Conservation (phyloP, 2,797 vertebrate species). For the Brachymystax lenok region DNA sequence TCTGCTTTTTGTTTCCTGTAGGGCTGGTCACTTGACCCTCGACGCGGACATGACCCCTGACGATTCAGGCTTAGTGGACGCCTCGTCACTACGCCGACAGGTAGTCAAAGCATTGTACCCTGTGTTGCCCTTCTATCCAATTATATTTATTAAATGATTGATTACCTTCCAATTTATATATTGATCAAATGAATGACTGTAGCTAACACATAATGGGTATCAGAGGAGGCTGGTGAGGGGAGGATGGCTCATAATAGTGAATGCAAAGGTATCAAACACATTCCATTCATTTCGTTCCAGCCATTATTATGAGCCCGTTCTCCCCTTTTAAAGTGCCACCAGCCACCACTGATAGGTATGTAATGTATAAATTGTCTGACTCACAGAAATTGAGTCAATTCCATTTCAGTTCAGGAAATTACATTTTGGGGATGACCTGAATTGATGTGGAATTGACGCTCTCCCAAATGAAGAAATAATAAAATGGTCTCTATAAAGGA, state of each 20-base stretch:
- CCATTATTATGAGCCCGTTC: no score
- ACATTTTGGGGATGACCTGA: background rate
- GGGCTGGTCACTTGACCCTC: constrained; percentile 65
- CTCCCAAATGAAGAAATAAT: background rate
- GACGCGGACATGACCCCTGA: constrained; percentile 83
- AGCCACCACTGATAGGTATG: background rate
- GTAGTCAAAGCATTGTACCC: constrained; percentile 59
- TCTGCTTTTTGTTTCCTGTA: constrained; percentile 11
- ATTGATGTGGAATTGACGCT: background rate
- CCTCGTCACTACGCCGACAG: constrained; percentile 90
- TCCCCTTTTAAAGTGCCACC: no score
- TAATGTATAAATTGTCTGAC: background rate
- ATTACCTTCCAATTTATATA: background rate
- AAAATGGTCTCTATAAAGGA: background rate
- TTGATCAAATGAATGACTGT: no score
- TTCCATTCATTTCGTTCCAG: no score
- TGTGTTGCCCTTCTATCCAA: background rate
- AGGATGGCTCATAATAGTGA: no score
- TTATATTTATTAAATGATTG: background rate
- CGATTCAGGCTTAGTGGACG: constrained; percentile 87
- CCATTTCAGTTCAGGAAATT: background rate
- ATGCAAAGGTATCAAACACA: no score
- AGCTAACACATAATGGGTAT: no score
- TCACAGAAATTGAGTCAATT: background rate
- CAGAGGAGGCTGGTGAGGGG: no score